Conservation (phyloP, 2,113 vertebrate genomes). For the Scopus umbretta region DNA sequence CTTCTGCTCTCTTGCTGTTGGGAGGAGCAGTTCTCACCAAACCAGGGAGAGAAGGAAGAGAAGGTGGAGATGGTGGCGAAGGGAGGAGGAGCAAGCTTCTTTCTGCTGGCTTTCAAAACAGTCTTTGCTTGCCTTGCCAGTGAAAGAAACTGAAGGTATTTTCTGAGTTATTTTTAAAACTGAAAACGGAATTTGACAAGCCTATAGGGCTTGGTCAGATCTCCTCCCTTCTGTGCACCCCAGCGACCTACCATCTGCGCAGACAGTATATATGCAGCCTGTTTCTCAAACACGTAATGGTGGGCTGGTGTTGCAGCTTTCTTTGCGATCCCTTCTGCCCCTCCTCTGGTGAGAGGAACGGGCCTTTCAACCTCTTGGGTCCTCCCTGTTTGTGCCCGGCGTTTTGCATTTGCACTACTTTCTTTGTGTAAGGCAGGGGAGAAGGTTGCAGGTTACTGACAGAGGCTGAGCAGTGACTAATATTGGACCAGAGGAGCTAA, state of each 20-base stretch:
- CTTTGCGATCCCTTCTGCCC: neutral
- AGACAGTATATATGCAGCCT: neutral
- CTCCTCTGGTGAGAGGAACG: neutral
- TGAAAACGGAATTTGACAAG: neutral
- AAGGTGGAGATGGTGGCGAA: neutral
- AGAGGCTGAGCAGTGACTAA: neutral
- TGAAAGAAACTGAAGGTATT: neutral
- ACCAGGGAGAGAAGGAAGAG: neutral
- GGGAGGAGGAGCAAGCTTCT: neutral
- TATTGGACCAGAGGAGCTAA: neutral
- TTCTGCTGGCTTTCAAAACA: neutral
- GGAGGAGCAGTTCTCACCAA: neutral
- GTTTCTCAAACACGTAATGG: accelerated
- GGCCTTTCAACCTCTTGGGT: neutral
- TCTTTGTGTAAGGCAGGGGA: neutral
- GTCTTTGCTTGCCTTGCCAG: neutral
- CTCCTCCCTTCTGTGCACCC: neutral
- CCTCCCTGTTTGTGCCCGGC: neutral
- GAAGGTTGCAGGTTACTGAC: neutral
- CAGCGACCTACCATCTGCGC: accelerated
- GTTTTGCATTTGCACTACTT: neutral
- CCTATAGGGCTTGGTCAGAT: neutral
- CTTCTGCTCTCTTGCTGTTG: neutral
- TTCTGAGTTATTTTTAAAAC: neutral
- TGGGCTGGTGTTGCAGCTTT: neutral